Conservation (phyloP, 2,797 vertebrate genomes). For the Halcyon leucocephala region DNA sequence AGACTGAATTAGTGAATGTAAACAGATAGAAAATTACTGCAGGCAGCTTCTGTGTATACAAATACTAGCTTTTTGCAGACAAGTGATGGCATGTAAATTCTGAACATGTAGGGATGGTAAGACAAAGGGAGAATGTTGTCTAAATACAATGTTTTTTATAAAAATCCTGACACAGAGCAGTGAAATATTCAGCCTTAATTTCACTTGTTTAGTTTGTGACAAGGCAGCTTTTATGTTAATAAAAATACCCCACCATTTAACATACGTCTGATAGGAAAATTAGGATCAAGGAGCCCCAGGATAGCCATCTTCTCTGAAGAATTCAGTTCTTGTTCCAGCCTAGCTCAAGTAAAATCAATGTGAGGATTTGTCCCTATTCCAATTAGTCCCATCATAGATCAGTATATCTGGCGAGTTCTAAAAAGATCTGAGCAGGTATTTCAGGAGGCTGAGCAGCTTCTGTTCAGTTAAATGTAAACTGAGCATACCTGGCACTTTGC, state of each 20-base stretch:
- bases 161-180: neutral
- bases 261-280: neutral
- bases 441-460: neutral
- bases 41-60: too few relatives aligned
- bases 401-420: neutral
- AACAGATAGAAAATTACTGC: too few relatives aligned
- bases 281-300: neutral
- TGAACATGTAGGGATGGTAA: too few relatives aligned
- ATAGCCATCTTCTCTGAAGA: neutral
- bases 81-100: too few relatives aligned
- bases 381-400: neutral
- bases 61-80: too few relatives aligned
- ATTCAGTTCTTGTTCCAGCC: neutral
- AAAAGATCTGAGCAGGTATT: constrained; percentile 2
- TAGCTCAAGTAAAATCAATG: neutral
- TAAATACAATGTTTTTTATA: neutral
- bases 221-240: neutral
- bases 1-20: too few relatives aligned
- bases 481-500: neutral
- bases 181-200: neutral
- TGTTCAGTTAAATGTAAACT: constrained; percentile 26
- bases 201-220: neutral
- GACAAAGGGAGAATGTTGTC: too few relatives aligned
- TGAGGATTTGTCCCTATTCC: neutral
- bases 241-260: neutral